Evolutionary conservation across 2,797 vertebrate genomes (phyloP), one percentile per base, ranked within the genome.

Genomic region (Anableps anableps): DNA sequence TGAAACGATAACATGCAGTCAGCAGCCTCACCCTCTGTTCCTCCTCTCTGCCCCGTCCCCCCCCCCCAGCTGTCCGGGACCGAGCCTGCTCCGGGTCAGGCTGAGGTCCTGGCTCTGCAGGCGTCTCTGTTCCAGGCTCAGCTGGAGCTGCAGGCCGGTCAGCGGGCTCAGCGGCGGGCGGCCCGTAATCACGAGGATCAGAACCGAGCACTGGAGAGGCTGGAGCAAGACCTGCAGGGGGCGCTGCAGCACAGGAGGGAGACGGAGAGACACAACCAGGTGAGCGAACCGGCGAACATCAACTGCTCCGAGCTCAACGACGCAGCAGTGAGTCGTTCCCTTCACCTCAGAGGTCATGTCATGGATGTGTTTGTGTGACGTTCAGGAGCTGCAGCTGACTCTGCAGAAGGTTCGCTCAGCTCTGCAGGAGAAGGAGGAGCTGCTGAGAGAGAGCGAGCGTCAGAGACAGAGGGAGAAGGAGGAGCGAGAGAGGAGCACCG

Each of bases 211-310:
- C 78, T 95, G 80, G 95, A 96, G 50, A 94, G 96, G 41, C 93
- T 96, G 11, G 96, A 97, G 83, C 85, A 86, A 0, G 91, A 95
- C 0, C 91, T 97, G 36, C 93, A 92, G n/a, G 95, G 93, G 78
- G 95, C 93, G 19, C 94, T 97, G 78, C 95, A 94, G 88, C 97
- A 97, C 91, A 92, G 94, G 75, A 96, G 96, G 85, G 96, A 96
- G 16, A 90, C 96, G 0, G 94, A 97, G 93, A 96, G 92, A 77
- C 97, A 99, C 93, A 98, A 96, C 88, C 96, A 97, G 95, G 98
- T 96, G 82, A 81, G 88, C 0, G 1, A 26, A n/a, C 23, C 51
- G 0, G 51, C 21, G 45, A n/a, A n/a, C n/a, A n/a, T n/a, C n/a
- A n/a, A n/a, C n/a, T n/a, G n/a, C n/a, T n/a, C n/a, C n/a, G n/a